These are phyloP conservation scores for Oreortyx pictus DNA, from an alignment of 2,797 vertebrate genomes.

Conservation along the genomic window DNA sequence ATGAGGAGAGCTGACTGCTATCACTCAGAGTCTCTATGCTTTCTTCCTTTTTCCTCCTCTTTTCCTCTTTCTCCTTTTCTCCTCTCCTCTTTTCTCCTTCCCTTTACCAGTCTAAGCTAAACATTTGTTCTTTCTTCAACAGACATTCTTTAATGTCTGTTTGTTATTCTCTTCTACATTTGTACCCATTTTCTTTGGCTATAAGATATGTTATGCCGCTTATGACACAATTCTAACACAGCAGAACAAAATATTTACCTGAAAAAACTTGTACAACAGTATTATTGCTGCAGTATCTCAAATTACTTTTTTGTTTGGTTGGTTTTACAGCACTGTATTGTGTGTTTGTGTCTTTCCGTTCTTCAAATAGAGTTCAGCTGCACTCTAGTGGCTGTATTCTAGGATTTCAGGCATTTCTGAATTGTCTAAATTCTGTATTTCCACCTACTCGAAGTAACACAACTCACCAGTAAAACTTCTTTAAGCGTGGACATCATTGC, in stretches of 20 bases:
- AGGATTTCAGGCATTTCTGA: not conserved
- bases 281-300: not conserved
- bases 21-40: not conserved
- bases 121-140: not conserved
- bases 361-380: constrained; percentile 34
- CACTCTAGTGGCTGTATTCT: constrained; percentile 18
- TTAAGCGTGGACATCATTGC: rapidly evolving
- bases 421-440: rapidly evolving
- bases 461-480: not conserved
- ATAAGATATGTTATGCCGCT: not conserved
- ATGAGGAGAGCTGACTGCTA: not conserved
- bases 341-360: not conserved
- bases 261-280: not conserved
- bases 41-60: not conserved
- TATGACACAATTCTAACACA: not conserved
- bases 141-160: not conserved
- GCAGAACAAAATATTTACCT: not conserved
- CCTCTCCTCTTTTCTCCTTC: not conserved
- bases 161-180: not conserved
- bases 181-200: not conserved
- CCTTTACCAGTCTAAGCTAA: not conserved
- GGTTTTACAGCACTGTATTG: not conserved
- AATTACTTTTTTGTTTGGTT: not conserved
- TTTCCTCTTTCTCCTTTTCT: rapidly evolving
- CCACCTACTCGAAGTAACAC: not conserved